Evolutionary conservation across 2,888 invertebrate genomes (phyloP), one percentile per base, ranked within the genome.

Genomic region (Hirudinaria manillensis): DNA sequence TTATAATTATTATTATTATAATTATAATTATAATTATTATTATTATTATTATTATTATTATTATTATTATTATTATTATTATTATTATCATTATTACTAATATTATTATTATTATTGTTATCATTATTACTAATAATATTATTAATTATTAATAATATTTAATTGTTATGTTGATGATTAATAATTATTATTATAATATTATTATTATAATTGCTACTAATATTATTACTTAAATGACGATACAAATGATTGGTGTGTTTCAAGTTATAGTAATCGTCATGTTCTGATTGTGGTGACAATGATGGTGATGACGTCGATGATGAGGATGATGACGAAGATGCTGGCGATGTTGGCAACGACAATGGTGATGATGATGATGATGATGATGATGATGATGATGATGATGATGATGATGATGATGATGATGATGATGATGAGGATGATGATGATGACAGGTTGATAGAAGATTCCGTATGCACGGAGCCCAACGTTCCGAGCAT

Each of bases 401-500:
- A 65, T 65, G 65, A 65, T 16, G 19, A 65, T 65, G 65, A 16
- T 19, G 65, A 65, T 10, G 65, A 65, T 10, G 65, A 65, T 10
- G 65, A 65, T 19, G 65, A 65, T 65, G 65, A 65, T 16, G 65
- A 65, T 65, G 65, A 65, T 45, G 45, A 45, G 10, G 45, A 45
- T 45, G 45, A 45, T 45, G 45, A 45, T 45, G 45, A 29, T 65
- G 13, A 32, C 73, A 73, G 73, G n/a, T 56, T 73, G 65, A 56
- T 73, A n/a, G 73, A 73, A 34, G 65, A 73, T 24, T 51, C 32
- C 10, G 45, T 73, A 24, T 73, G 73, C 34, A 56, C n/a, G 3
- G 65, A 61, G 34, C 34, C 36, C 13, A 73, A 73, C 61, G 73
- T 65, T 32, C 73, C 73, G 16, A 73, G 73, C 61, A 56, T 73